phyloP scores from a whole-genome alignment of 2,113 vertebrate species.

The Nematolebias whitei region DNA sequence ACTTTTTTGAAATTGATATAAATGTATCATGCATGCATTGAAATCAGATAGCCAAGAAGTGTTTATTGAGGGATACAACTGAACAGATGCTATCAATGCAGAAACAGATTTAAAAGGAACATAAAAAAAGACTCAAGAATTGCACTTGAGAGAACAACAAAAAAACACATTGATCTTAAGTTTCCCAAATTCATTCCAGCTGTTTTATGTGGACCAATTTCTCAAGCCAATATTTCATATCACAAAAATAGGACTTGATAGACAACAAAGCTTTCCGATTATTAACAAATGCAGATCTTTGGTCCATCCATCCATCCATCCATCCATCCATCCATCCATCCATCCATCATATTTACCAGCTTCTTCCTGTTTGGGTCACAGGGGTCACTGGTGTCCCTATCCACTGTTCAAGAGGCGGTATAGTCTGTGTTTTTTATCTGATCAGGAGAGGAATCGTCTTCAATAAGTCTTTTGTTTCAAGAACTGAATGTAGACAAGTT shows the following conservation, averaged over 20 bases:
- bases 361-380: too few species aligned
- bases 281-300: conserved; percentile 35
- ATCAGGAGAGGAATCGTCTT: too few species aligned
- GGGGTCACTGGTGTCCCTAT: too few species aligned
- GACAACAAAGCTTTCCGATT: conserved; percentile 40
- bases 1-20: conserved; percentile 5
- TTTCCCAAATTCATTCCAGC: conserved; percentile 42
- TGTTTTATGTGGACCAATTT: conserved; percentile 41
- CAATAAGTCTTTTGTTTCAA: too few species aligned
- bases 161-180: conserved; percentile 30
- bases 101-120: conserved; percentile 10
- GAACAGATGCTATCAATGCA: conserved; percentile 18
- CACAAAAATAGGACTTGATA: conserved; percentile 40
- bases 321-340: too few species aligned
- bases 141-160: conserved; percentile 37
- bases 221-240: conserved; percentile 47
- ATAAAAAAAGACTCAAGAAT: conserved; percentile 31
- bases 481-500: too few species aligned
- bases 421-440: too few species aligned
- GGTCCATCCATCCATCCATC: too few species aligned
- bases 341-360: too few species aligned
- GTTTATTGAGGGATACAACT: conserved; percentile 2
- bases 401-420: too few species aligned
- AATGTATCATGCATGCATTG: neutral
- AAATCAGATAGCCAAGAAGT: neutral